Conservation (phyloP, 2,113 vertebrate genomes). For the Urocynchramus pylzowi region DNA sequence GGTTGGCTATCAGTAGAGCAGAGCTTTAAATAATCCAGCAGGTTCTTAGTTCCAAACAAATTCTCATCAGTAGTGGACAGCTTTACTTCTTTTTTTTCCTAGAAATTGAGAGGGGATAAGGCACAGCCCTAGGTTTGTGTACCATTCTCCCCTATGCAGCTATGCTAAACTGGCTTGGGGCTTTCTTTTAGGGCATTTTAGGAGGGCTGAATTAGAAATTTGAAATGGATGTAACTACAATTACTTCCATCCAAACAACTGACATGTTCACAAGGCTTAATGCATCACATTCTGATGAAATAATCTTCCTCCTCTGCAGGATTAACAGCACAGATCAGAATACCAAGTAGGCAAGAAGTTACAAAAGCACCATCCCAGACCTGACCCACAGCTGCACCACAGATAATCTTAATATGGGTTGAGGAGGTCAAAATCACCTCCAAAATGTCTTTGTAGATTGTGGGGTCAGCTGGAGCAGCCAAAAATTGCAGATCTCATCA, state of each 20-base stretch:
- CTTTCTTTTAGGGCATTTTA: background rate
- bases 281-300: background rate
- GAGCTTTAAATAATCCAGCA: conserved; percentile 66
- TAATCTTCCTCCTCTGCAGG: background rate
- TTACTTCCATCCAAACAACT: background rate
- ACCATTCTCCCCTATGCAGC: background rate
- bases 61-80: background rate
- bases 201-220: background rate
- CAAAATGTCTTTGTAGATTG: background rate
- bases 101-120: background rate
- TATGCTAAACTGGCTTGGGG: background rate
- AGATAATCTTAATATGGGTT: background rate
- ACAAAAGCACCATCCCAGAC: background rate
- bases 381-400: background rate
- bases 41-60: background rate
- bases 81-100: background rate
- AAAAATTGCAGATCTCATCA: background rate
- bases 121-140: background rate
- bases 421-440: background rate
- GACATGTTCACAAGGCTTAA: background rate
- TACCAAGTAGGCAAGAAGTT: background rate
- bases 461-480: background rate
- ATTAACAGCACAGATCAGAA: background rate
- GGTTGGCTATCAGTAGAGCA: conserved; percentile 59
- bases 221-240: background rate